Evolutionary conservation across 2,113 vertebrate genomes (phyloP), one percentile per base, ranked within the genome.

Genomic region (Choloepus hoffmanni): DNA sequence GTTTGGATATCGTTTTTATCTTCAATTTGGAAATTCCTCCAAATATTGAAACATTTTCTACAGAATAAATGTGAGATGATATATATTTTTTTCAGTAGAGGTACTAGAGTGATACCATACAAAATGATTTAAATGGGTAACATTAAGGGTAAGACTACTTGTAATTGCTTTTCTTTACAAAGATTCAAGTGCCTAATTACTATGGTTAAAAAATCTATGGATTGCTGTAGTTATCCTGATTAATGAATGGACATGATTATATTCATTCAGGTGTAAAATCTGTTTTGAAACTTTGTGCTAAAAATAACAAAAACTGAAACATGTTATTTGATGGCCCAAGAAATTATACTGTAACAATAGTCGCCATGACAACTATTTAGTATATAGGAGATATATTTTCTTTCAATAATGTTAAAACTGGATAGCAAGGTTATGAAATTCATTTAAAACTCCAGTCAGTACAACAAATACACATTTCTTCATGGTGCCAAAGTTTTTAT

Each of bases 291-390:
- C 50, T 92, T 58, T 65, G n/a, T 95, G 19, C 13, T 76, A 65
- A 93, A 18, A 90, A 97, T 98, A n/a, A n/a, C 30, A 55, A 84
- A 90, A 83, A 45, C 23, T 92, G 28, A 82, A 93, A 58, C 21
- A 93, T 58, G 8, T n/a, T 65, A 55, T 79, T 92, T 26, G 94
- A 97, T 68, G 90, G 45, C 81, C 94, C 90, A 74, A 97, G 85
- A 45, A 78, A 9, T 94, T 81, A 95, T 72, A 93, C 73, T 96
- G 94, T 70, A 86, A 86, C 88, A 19, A 63, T 91, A 85, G 76
- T 77, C 87, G 88, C 92, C 82, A 96, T 94, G 58, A 55, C 90
- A 97, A 95, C 98, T 95, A 96, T 93, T 97, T 97, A 97, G 91
- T 96, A 94, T 92, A 88, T 95, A 82, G 62, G 93, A 97, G 93